Evolutionary conservation across 2,888 invertebrate genomes (phyloP).

Genomic region (Melinaea menophilus): DNA sequence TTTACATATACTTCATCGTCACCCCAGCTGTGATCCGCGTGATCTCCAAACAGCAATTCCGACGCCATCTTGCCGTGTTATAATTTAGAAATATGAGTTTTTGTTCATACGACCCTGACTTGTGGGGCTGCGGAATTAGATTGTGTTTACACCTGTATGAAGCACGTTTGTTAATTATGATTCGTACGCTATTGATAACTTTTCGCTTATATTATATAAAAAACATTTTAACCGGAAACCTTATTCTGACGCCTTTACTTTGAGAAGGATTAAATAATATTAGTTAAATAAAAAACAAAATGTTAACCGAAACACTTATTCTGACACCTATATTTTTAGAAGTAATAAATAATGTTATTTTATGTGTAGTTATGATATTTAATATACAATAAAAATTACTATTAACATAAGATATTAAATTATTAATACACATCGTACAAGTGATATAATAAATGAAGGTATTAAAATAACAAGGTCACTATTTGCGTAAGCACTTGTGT

Average conservation of each 20-base stretch:
- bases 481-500: constrained; percentile 8
- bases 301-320: no score
- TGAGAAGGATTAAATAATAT: no score
- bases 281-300: no score
- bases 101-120: constrained; percentile 36
- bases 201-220: no score
- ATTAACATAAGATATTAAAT: no score
- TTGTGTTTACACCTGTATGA: constrained; percentile 30
- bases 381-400: no score
- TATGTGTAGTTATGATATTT: no score
- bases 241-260: no score
- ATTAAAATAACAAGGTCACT: constrained; percentile 4
- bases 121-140: constrained; percentile 33
- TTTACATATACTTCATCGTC: constrained; percentile 19
- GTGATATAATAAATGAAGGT: not conserved
- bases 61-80: constrained; percentile 39
- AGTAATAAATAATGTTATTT: no score
- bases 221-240: no score
- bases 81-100: constrained; percentile 39
- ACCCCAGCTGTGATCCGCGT: constrained; percentile 33
- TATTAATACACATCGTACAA: not conserved
- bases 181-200: not conserved
- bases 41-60: constrained; percentile 36
- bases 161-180: constrained; percentile 12
- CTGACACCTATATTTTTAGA: no score